Conservation (phyloP, 2,113 vertebrate genomes). For the Mesocricetus auratus region DNA sequence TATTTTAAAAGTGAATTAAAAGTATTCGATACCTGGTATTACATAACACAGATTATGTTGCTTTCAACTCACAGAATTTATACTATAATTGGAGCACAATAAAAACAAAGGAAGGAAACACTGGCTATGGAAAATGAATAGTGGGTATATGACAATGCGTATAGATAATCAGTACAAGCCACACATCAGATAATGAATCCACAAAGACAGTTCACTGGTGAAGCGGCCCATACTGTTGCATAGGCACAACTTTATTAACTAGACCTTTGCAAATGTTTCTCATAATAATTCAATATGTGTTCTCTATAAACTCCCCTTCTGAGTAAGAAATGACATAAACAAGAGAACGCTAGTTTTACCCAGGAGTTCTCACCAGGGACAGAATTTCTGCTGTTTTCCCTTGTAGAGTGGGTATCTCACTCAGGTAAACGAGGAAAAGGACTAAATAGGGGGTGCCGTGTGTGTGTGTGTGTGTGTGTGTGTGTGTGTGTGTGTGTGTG, state of each 20-base stretch:
- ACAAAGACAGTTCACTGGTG: neutral
- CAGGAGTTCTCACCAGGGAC: neutral
- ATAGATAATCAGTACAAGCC: neutral
- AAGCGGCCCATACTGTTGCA: neutral
- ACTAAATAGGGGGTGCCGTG: neutral
- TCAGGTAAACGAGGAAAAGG: neutral
- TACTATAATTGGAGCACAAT: neutral
- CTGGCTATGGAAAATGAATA: neutral
- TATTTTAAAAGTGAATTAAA: neutral
- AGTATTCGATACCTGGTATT: neutral
- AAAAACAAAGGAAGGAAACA: neutral
- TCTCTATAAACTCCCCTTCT: neutral
- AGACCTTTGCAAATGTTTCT: neutral
- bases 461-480: too few relatives aligned
- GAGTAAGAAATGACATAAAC: neutral
- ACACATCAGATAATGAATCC: neutral
- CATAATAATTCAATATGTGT: neutral
- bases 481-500: too few relatives aligned
- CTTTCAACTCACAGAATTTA: neutral
- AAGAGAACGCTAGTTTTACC: neutral
- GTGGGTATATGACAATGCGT: neutral
- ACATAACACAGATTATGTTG: neutral
- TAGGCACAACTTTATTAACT: neutral
- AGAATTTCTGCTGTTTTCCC: slow-evolving; percentile 12
- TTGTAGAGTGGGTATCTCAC: neutral